Conservation (phyloP, 2,888 invertebrate species). For the Eurois occulta region DNA sequence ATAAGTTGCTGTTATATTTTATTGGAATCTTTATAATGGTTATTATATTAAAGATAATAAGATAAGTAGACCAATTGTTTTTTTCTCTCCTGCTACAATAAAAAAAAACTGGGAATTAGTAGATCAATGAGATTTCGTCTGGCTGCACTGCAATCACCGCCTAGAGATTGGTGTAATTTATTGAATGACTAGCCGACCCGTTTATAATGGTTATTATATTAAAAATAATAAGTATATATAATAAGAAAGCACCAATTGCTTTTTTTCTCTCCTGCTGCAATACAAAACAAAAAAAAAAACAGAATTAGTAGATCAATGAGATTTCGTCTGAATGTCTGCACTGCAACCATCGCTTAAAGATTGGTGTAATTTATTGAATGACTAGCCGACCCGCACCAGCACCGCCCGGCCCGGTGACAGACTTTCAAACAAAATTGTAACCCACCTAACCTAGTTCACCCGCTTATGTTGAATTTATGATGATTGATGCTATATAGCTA, state of each 20-base stretch:
- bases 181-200: background rate
- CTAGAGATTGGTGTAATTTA: background rate
- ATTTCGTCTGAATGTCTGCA: background rate
- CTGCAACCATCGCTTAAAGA: background rate
- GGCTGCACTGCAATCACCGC: background rate
- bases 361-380: background rate
- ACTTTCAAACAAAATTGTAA: background rate
- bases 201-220: too few relatives aligned
- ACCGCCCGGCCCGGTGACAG: background rate
- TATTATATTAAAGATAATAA: slow-evolving; percentile 27
- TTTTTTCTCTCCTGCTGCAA: too few relatives aligned
- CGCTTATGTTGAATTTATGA: background rate
- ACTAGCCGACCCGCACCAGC: background rate
- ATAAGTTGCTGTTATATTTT: slow-evolving; percentile 30
- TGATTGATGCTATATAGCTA: too few relatives aligned
- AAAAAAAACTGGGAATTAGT: background rate
- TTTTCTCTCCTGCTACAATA: background rate
- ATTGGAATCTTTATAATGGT: slow-evolving; percentile 35
- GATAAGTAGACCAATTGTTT: background rate
- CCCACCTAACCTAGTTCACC: background rate
- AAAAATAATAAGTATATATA: too few relatives aligned
- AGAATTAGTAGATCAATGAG: background rate
- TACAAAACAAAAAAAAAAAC: too few relatives aligned
- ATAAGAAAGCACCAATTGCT: too few relatives aligned
- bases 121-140: background rate